Evolutionary conservation across 1,140 invertebrate species (phyloP).

Genomic region (Holcopasites calliopsidis): DNA sequence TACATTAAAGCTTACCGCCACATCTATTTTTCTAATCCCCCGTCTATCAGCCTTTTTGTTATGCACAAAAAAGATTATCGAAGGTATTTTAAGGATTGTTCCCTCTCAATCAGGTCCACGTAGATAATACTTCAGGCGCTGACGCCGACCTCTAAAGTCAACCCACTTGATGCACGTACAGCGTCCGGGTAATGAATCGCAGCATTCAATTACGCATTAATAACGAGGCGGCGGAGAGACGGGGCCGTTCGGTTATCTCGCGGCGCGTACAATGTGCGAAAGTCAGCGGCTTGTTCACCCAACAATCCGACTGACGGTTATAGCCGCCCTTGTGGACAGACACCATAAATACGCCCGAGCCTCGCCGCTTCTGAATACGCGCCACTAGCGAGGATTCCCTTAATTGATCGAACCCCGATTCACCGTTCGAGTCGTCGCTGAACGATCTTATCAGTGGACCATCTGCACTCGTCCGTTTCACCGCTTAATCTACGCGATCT

Average conservation of each 20-base stretch:
- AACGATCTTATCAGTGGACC: constrained; percentile 26
- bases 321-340: constrained; percentile 41
- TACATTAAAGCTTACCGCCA: too few species aligned
- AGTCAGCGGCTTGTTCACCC: constrained; percentile 47
- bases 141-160: background rate
- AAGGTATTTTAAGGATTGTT: background rate
- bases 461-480: constrained; percentile 1
- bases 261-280: constrained; percentile 58
- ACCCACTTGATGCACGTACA: constrained; percentile 54
- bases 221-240: constrained; percentile 62
- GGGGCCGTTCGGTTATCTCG: constrained; percentile 63
- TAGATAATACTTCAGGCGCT: too few species aligned
- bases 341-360: constrained; percentile 54
- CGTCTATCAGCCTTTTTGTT: background rate
- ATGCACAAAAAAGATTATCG: background rate
- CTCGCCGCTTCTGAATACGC: constrained; percentile 26
- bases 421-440: constrained; percentile 3
- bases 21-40: too few species aligned
- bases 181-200: constrained; percentile 67
- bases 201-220: constrained; percentile 71
- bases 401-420: constrained; percentile 22
- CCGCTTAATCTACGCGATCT: constrained; percentile 41
- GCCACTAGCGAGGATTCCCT: constrained; percentile 6
- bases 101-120: too few species aligned
- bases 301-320: constrained; percentile 54